Evolutionary conservation across 2,888 invertebrate species (phyloP).

Genomic region (Athalia rosae): DNA sequence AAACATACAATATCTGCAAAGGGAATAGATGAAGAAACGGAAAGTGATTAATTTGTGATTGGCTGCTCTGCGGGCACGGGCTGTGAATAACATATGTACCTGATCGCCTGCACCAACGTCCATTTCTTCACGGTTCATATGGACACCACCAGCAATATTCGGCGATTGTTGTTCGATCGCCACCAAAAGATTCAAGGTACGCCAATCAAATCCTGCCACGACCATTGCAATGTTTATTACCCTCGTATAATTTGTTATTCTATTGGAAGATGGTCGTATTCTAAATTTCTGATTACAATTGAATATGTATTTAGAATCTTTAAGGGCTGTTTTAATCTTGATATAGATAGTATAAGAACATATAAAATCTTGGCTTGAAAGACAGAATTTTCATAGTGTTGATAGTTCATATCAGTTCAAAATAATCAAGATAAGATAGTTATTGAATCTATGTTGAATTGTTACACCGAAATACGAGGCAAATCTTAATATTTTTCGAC

Average conservation of each 20-base stretch:
- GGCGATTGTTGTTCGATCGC: conserved; percentile 98
- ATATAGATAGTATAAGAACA: not conserved
- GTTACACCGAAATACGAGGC: not conserved
- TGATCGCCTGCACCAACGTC: conserved; percentile 99
- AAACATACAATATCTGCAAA: conserved; percentile 32
- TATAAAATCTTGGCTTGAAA: not conserved
- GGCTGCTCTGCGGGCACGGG: conserved; percentile 71
- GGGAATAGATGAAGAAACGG: conserved; percentile 21
- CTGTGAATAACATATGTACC: conserved; percentile 79
- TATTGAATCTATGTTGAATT: not conserved
- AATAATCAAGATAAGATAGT: not conserved
- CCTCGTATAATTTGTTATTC: conserved; percentile 27
- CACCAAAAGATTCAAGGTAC: conserved; percentile 98
- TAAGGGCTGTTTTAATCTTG: too few relatives aligned
- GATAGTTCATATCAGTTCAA: not conserved
- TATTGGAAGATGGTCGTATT: not conserved
- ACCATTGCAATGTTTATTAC: conserved; percentile 63
- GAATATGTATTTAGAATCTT: too few relatives aligned
- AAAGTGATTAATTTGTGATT: conserved; percentile 52
- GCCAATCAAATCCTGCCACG: conserved; percentile 97
- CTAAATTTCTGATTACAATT: too few relatives aligned
- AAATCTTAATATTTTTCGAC: not conserved
- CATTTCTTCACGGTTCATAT: conserved; percentile 88
- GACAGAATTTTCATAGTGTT: too few relatives aligned
- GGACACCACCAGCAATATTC: conserved; percentile 97